These are phyloP conservation scores for Neopipo cinnamomea DNA, from an alignment of 2,113 vertebrate genomes.

Conservation along the genomic window DNA sequence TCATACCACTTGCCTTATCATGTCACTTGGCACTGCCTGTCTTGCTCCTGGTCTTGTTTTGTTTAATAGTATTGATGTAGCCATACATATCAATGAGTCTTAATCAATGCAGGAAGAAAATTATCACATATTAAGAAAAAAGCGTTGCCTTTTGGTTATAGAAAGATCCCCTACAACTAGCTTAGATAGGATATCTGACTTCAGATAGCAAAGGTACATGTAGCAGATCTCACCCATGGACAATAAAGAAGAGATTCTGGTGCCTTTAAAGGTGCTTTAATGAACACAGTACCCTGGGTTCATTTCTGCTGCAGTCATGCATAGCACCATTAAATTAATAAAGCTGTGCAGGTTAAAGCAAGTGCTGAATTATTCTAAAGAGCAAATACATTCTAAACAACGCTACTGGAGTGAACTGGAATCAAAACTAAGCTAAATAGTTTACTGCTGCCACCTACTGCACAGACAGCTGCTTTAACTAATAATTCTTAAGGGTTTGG, in stretches of 20 bases:
- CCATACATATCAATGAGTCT: background rate
- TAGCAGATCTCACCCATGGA: background rate
- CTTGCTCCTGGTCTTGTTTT: background rate
- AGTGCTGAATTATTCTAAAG: background rate
- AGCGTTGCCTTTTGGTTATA: background rate
- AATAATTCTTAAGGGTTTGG: background rate
- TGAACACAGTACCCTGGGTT: background rate
- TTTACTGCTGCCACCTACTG: conserved; percentile 62
- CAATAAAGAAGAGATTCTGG: background rate
- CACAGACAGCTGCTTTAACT: background rate
- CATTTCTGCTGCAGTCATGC: background rate
- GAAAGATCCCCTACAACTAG: background rate
- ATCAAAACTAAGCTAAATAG: background rate
- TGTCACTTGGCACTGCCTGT: too few species aligned
- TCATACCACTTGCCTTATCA: too few species aligned
- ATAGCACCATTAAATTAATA: background rate
- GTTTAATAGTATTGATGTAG: background rate
- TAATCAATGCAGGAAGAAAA: background rate
- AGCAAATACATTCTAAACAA: background rate
- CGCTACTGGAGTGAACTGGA: background rate
- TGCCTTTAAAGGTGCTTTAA: background rate
- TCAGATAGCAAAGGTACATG: background rate
- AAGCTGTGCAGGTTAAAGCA: background rate
- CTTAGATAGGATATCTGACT: background rate
- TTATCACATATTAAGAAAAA: background rate